phyloP scores from a whole-genome alignment of 1,140 invertebrate species.

The Bilobella aurantiaca region DNA sequence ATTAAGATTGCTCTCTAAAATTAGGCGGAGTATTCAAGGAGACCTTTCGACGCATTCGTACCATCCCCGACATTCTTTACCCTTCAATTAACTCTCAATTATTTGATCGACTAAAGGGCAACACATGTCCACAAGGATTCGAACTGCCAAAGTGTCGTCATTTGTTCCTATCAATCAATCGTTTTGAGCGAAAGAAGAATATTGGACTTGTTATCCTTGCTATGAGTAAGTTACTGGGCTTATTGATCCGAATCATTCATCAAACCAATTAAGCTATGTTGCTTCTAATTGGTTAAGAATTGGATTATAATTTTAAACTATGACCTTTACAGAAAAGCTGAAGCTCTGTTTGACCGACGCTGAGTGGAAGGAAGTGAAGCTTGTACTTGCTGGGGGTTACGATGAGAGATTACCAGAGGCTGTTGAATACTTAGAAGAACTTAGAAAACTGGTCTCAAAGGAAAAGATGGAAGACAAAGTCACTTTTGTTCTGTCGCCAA shows the following conservation, averaged over 20 bases:
- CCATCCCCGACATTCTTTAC: slow-evolving; percentile 73
- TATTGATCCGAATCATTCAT: no score
- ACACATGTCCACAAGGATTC: neutral
- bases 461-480: slow-evolving; percentile 62
- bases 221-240: slow-evolving; percentile 57
- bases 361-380: slow-evolving; percentile 55
- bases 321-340: slow-evolving; percentile 32
- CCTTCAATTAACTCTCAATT: slow-evolving; percentile 78
- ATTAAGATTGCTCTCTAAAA: neutral
- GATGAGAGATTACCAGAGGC: slow-evolving; percentile 83
- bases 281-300: no score
- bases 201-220: slow-evolving; percentile 70
- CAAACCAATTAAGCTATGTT: no score
- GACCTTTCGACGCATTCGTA: slow-evolving; percentile 64
- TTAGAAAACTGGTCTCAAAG: slow-evolving; percentile 53
- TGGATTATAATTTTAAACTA: no score
- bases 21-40: slow-evolving; percentile 64
- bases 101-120: slow-evolving; percentile 50
- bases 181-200: slow-evolving; percentile 96
- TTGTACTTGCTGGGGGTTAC: slow-evolving; percentile 96
- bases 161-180: slow-evolving; percentile 86
- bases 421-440: slow-evolving; percentile 71
- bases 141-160: slow-evolving; percentile 44
- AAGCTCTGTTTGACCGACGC: slow-evolving; percentile 40
- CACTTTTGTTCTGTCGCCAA: slow-evolving; percentile 75